phyloP scores from a whole-genome alignment of 92 coral and sea anemone genomes.

The Parazoanthus swiftii region DNA sequence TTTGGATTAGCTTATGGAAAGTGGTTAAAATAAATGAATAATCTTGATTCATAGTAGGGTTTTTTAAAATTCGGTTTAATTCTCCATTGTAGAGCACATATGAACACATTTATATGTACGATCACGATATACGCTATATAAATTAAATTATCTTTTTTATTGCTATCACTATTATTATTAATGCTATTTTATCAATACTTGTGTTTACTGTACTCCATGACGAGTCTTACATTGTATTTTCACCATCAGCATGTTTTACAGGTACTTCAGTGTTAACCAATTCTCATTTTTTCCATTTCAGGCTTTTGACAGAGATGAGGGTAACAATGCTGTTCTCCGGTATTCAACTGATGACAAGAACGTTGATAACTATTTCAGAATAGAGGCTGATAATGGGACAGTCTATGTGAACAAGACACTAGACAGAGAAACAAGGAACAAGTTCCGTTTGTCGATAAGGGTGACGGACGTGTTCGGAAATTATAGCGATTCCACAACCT shows the following conservation, averaged over 20 bases:
- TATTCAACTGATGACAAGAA: conserved; percentile 47
- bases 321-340: conserved; percentile 56
- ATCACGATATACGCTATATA: too few relatives aligned
- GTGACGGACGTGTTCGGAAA: conserved; percentile 23
- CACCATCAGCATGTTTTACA: not conserved
- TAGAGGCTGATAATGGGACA: conserved; percentile 49
- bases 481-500: conserved; percentile 25
- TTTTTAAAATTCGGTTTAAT: too few relatives aligned
- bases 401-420: conserved; percentile 31
- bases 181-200: too few relatives aligned
- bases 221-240: not conserved
- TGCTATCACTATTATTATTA: too few relatives aligned
- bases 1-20: too few relatives aligned
- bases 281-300: conserved; percentile 9
- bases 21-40: too few relatives aligned
- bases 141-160: too few relatives aligned
- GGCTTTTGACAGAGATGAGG: conserved; percentile 82
- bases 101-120: too few relatives aligned
- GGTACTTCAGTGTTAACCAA: not conserved
- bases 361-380: conserved; percentile 45
- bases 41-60: too few relatives aligned
- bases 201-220: not conserved
- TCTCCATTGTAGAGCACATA: too few relatives aligned
- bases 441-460: conserved; percentile 21
- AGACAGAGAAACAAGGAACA: conserved; percentile 33